Evolutionary conservation across 2,888 invertebrate species (phyloP).

Genomic region (Apamea epomidion): DNA sequence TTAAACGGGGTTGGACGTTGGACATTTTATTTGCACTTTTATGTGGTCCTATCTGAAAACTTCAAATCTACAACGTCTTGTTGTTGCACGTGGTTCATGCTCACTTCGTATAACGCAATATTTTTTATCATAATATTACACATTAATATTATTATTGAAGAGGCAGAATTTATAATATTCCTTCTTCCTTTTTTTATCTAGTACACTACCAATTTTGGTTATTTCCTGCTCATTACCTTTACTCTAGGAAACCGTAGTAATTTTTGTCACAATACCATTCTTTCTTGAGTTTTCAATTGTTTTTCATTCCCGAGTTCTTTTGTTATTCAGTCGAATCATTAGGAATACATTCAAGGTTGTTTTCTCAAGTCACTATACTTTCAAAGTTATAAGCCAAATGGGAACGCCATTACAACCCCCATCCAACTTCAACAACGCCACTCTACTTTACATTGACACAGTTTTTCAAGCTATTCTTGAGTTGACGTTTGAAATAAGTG

Average conservation of each 20-base stretch:
- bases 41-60: neutral
- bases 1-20: neutral
- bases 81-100: neutral
- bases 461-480: slow-evolving; percentile 62
- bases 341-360: neutral
- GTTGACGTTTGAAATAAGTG: slow-evolving; percentile 61
- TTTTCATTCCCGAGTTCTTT: neutral
- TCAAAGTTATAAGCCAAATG: neutral
- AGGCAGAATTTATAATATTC: neutral
- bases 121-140: neutral
- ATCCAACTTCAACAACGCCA: slow-evolving; percentile 6
- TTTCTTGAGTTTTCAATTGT: neutral
- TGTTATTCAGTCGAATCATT: neutral
- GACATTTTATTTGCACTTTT: neutral
- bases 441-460: slow-evolving; percentile 63
- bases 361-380: neutral
- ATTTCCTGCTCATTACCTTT: neutral
- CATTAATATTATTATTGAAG: too few relatives aligned
- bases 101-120: neutral
- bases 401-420: slow-evolving; percentile 7
- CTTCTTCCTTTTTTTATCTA: neutral
- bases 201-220: neutral
- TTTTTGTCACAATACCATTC: neutral
- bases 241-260: neutral
- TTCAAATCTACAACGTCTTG: neutral